These are phyloP conservation scores for Lithophane socia DNA, from an alignment of 2,888 invertebrate species.

Conservation along the genomic window DNA sequence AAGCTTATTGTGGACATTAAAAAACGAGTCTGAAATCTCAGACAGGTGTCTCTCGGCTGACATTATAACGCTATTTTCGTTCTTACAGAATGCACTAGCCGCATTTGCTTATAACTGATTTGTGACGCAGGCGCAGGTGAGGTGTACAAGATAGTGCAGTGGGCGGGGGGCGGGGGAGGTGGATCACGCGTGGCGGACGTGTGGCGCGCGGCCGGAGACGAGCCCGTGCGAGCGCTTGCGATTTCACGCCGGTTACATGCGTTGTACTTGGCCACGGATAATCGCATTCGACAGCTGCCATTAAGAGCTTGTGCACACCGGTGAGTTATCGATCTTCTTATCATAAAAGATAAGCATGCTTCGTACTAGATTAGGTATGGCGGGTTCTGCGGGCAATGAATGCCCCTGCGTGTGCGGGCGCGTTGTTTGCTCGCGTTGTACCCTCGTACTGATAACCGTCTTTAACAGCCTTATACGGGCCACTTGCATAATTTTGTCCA, in stretches of 20 bases:
- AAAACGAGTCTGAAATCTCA: background rate
- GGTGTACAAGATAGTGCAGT: slow-evolving; percentile 92
- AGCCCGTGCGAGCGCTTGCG: slow-evolving; percentile 90
- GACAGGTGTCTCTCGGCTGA: background rate
- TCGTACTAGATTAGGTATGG: slow-evolving; percentile 5
- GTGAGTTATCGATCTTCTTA: slow-evolving; percentile 65
- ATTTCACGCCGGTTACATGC: slow-evolving; percentile 90
- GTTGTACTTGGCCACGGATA: slow-evolving; percentile 91
- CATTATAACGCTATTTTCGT: slow-evolving; percentile 25
- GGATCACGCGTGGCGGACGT: slow-evolving; percentile 90
- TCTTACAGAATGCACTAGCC: background rate
- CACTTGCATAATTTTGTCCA: background rate
- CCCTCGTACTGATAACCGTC: slow-evolving; percentile 9
- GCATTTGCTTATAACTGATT: slow-evolving; percentile 3
- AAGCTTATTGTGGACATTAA: background rate
- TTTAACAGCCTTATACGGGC: background rate
- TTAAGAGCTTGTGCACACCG: slow-evolving; percentile 87
- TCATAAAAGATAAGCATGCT: slow-evolving; percentile 6
- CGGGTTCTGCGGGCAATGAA: slow-evolving; percentile 21
- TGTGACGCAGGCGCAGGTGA: slow-evolving; percentile 88
- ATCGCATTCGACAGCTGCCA: slow-evolving; percentile 89
- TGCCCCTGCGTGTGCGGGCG: slow-evolving; percentile 35
- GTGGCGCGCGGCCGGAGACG: slow-evolving; percentile 90
- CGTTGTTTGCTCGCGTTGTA: slow-evolving; percentile 8
- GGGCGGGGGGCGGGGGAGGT: slow-evolving; percentile 90